Base-by-base conservation (phyloP, 2,113 vertebrate species). In the Brachyistius frenatus region DNA sequence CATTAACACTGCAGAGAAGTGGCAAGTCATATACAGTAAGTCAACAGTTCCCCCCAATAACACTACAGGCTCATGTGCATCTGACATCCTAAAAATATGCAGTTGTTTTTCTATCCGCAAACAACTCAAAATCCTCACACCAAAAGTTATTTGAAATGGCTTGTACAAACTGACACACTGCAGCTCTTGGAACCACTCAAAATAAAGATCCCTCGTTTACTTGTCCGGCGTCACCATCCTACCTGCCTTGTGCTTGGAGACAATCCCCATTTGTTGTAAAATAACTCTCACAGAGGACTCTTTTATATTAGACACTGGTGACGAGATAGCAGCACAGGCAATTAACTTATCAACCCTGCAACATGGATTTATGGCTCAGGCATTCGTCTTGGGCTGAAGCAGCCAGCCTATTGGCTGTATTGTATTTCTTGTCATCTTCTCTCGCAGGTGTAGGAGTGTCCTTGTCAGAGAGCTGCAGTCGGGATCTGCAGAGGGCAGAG, bases 291-390 rank as follows among this genome's bases (percentile, higher is more conserved):
- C 53, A 61, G 46, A 83, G 58, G 50, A 32, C 79, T 85, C 61
- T 85, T 85, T 83, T 84, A 88, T 90, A 89, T 82, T 72, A 90
- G 86, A 88, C 88, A 81, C 74, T 73, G 67, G 70, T 70, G 49
- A 77, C 57, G 72, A 91, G 91, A 92, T 86, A 89, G 88, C 53
- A 46, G 80, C 78, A 78, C 80, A 88, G 83, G 88, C 90, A 94
- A 93, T 93, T 92, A 92, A 94, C 88, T 91, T 90, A 92, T 91
- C 89, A 91, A 87, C 69, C 86, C 80, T 70, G 68, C 83, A 89
- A 81, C 80, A 88, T 83, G 86, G 90, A 92, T 91, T 93, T 90
- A 91, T 88, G 69, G 86, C 73, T 53, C 54, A 76, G 82, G 74
- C 83, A 85, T 81, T 87, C 14, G 72, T 90, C 86, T 85, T 5